These are phyloP conservation scores for Mirza zaza DNA, from an alignment of 2,113 vertebrate species.

Conservation along the genomic window DNA sequence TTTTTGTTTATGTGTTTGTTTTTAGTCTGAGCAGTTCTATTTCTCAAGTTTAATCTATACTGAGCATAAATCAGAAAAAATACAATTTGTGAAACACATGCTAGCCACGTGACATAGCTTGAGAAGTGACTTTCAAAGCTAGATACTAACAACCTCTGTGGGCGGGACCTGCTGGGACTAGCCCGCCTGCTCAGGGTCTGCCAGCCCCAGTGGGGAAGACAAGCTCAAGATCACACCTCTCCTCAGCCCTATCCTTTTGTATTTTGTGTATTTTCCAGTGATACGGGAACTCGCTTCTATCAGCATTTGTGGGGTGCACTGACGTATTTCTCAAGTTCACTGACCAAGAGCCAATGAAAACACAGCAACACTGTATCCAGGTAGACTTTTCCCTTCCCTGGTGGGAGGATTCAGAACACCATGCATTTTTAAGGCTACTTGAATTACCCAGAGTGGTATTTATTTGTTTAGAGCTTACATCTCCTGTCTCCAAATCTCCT, in stretches of 20 bases:
- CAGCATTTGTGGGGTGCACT: neutral
- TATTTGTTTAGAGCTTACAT: constrained; percentile 39
- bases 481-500: neutral
- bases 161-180: neutral
- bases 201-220: accelerated
- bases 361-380: neutral
- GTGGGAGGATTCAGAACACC: neutral
- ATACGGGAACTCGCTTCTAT: neutral
- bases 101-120: neutral
- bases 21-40: neutral
- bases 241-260: neutral
- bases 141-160: accelerated
- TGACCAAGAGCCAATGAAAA: neutral
- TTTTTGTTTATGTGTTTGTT: neutral
- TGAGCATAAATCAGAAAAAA: neutral
- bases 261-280: no score
- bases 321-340: neutral
- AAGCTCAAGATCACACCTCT: neutral
- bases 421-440: constrained; percentile 14
- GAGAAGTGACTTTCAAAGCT: neutral
- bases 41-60: neutral
- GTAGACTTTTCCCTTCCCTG: neutral
- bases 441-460: constrained; percentile 9
- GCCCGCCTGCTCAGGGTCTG: neutral
- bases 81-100: neutral